A percentile compares a stretch with the other conserved stretches of the same genome.
phyloP scores from a whole-genome alignment of 2,797 vertebrate genomes.

The Phoxinus dragarum region DNA sequence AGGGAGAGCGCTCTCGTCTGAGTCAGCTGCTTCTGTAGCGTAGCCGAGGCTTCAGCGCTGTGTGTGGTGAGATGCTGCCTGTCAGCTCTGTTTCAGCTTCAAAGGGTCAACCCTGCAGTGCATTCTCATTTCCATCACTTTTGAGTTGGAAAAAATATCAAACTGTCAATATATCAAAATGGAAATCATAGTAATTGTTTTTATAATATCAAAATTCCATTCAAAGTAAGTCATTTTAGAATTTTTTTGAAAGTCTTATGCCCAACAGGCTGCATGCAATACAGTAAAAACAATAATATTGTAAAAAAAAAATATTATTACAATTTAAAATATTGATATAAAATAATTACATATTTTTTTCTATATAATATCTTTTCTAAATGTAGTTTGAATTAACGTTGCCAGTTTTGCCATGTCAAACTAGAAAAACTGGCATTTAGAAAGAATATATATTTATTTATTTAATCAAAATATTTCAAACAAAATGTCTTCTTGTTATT shows the following conservation, averaged over 20 bases:
- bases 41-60: conserved; percentile 32
- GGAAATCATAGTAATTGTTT: not conserved
- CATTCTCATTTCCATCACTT: not conserved
- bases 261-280: not conserved
- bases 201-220: not conserved
- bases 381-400: not conserved
- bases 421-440: not conserved
- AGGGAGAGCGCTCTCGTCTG: conserved; percentile 47
- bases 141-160: not conserved
- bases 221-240: not conserved
- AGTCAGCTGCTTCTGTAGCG: conserved; percentile 55
- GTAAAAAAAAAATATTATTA: not conserved
- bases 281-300: not conserved
- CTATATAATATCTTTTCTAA: too few relatives aligned
- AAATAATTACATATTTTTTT: too few relatives aligned
- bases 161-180: not conserved
- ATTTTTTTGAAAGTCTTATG: not conserved
- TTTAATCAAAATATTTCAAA: not conserved
- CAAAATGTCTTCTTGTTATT: not conserved
- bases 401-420: too few relatives aligned
- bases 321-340: not conserved
- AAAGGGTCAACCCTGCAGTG: not conserved
- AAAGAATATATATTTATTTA: too few relatives aligned
- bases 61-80: not conserved
- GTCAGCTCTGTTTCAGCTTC: not conserved